Evolutionary conservation across 2,113 vertebrate genomes (phyloP).

Genomic region (Equus przewalskii): DNA sequence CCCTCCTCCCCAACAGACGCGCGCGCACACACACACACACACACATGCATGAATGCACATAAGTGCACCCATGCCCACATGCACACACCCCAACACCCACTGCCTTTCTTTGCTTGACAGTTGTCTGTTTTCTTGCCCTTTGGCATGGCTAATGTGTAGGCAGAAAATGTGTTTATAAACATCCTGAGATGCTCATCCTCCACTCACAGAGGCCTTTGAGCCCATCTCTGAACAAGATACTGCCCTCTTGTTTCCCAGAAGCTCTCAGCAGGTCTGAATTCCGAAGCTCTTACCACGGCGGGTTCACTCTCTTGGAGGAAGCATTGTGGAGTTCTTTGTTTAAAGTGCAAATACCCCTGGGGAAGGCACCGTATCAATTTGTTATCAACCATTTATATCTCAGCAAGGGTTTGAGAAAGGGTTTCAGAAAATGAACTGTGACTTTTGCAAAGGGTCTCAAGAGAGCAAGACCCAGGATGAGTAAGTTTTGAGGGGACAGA

Average conservation of each 20-base stretch:
- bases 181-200: neutral
- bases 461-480: neutral
- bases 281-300: neutral
- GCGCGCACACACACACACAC: neutral
- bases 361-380: neutral
- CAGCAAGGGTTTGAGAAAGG: neutral
- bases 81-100: neutral
- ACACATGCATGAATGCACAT: too few species aligned
- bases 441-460: neutral
- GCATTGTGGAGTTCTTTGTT: neutral
- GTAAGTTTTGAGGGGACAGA: neutral
- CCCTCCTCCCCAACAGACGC: neutral
- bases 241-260: neutral
- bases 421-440: neutral
- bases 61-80: neutral
- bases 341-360: neutral
- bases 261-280: neutral
- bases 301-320: neutral
- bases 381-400: neutral
- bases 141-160: neutral
- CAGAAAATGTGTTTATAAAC: neutral
- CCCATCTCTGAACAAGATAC: neutral
- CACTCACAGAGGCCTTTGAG: neutral
- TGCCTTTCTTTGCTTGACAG: neutral
- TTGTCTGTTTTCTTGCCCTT: neutral